A percentile compares a stretch with the other conserved stretches of the same genome.
Conservation (phyloP, 2,888 invertebrate genomes). For the Leucoptera coffeella region DNA sequence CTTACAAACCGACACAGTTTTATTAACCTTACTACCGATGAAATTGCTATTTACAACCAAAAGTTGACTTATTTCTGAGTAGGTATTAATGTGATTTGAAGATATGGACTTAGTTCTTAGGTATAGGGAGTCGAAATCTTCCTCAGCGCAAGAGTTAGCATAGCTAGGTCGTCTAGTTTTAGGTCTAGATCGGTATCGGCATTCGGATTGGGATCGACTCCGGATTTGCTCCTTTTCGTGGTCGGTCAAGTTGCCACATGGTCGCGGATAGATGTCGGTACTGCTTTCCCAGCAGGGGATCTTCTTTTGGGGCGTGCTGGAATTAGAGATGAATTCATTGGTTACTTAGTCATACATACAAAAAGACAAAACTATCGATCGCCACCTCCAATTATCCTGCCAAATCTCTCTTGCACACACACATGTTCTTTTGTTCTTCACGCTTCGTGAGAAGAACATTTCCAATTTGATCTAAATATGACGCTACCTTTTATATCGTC, state of each 20-base stretch:
- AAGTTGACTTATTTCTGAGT: slow-evolving; percentile 51
- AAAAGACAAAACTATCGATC: too few species aligned
- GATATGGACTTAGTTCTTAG: slow-evolving; percentile 46
- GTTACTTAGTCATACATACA: too few species aligned
- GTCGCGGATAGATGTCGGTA: slow-evolving; percentile 74
- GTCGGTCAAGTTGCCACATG: slow-evolving; percentile 76
- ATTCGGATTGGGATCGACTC: slow-evolving; percentile 63
- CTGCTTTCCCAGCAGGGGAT: slow-evolving; percentile 77
- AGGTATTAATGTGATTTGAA: slow-evolving; percentile 12
- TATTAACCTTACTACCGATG: slow-evolving; percentile 46
- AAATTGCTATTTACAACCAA: slow-evolving; percentile 67
- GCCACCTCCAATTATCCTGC: too few species aligned
- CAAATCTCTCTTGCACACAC: too few species aligned
- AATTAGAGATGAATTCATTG: too few species aligned
- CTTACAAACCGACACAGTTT: slow-evolving; percentile 58
- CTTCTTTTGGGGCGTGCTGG: slow-evolving; percentile 48
- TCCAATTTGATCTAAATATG: too few species aligned
- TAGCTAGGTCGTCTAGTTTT: slow-evolving; percentile 15
- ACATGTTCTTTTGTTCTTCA: too few species aligned
- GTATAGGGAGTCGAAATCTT: slow-evolving; percentile 67
- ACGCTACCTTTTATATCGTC: too few species aligned
- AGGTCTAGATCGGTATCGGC: slow-evolving; percentile 47
- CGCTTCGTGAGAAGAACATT: too few species aligned
- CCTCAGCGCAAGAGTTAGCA: slow-evolving; percentile 57
- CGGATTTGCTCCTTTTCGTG: slow-evolving; percentile 64